Evolutionary conservation across 2,113 vertebrate genomes (phyloP), one percentile per base, ranked within the genome.

Genomic region (Drymodes brunneopygia): DNA sequence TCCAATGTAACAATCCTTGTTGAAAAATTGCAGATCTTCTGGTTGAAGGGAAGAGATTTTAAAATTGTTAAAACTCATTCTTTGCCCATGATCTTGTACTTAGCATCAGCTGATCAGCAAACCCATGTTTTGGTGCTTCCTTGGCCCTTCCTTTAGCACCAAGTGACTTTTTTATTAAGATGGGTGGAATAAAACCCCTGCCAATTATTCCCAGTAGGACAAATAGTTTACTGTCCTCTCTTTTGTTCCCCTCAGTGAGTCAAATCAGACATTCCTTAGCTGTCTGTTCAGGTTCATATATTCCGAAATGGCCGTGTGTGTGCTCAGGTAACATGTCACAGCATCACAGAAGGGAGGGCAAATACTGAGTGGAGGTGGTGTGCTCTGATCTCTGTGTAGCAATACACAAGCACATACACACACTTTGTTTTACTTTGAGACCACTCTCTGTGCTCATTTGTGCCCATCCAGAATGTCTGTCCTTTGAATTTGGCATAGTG

Each of bases 401-500:
- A 70, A 28, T 31, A 1, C 3, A 2, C 8, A 11, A 20, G 3
- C n/a, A 51, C 31, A 23, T 9, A 11, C 5, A 27, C 4, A n/a
- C 35, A 16, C 38, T 50, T 27, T 9, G 25, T 25, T 87, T 78
- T 38, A 21, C 22, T 64, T 33, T 75, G 42, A 62, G 58, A 54
- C 33, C 25, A 5, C n/a, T 33, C 2, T 42, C 40, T 72, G 25
- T 61, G 73, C 36, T 78, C 15, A 15, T 35, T 38, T 47, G 35
- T 58, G 36, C 40, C 47, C 19, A 22, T 42, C 23, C 40, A 35
- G 17, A 24, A 27, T 35, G 19, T 16, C 24, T 7, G 0, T 51
- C 36, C 62, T 69, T 88, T 86, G 58, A 53, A 61, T 80, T 57
- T 57, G 38, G 2, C 15, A 56, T 11, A 33, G 25, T 0, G 0